Conservation (phyloP, 2,113 vertebrate genomes). For the Grantiella picta region DNA sequence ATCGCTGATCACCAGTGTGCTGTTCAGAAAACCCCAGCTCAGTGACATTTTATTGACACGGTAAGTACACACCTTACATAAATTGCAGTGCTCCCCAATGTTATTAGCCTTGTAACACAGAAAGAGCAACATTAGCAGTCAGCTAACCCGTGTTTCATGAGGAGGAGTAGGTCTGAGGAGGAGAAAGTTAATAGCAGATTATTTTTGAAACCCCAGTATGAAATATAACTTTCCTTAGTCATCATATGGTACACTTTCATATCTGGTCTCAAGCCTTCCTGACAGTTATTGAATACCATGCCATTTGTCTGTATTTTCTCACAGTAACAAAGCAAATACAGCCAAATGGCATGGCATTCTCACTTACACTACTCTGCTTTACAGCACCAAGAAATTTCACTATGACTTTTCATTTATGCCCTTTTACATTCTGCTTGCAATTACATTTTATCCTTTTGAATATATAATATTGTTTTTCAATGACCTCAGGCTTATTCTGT, state of each 20-base stretch:
- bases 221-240: not conserved
- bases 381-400: not conserved
- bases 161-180: not conserved
- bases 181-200: not conserved
- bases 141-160: not conserved
- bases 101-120: not conserved
- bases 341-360: not conserved
- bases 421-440: not conserved
- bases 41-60: conserved; percentile 12
- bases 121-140: not conserved
- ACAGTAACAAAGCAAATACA: not conserved
- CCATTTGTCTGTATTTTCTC: not conserved
- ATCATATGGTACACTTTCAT: not conserved
- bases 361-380: not conserved
- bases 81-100: not conserved
- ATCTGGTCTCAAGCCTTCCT: not conserved
- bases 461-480: not conserved
- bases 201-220: not conserved
- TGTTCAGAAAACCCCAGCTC: conserved; percentile 17
- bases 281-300: not conserved
- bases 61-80: not conserved
- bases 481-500: not conserved
- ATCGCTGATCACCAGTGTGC: not conserved
- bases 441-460: not conserved
- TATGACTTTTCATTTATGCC: not conserved